Percentiles rank a stretch among this genome's conserved stretches.
Conservation (phyloP, 1,140 invertebrate genomes). For the Anadara kagoshimensis region DNA sequence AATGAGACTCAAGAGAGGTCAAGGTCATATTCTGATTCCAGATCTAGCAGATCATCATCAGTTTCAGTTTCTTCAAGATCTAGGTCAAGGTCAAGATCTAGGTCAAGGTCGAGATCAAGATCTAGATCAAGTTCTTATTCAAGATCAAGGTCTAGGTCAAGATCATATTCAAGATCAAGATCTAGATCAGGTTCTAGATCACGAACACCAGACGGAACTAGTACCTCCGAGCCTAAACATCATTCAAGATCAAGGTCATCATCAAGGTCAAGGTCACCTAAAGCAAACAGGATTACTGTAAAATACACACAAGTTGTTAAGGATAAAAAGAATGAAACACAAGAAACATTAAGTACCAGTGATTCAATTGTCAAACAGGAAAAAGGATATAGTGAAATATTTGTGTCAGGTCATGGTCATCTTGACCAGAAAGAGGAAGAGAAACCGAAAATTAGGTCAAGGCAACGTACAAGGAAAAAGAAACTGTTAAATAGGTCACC, state of each 20-base stretch:
- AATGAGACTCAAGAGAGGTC: constrained; percentile 6
- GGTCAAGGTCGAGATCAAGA: constrained; percentile 15
- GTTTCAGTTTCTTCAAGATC: constrained; percentile 19
- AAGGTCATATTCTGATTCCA: constrained; percentile 9
- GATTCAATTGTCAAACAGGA: no score
- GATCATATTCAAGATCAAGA: constrained; percentile 18
- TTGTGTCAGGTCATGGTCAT: no score
- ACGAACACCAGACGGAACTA: constrained; percentile 6
- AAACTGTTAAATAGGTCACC: constrained; percentile 29
- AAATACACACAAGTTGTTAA: no score
- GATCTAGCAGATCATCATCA: constrained; percentile 14
- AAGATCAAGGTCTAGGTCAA: constrained; percentile 14
- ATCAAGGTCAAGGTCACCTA: constrained; percentile 19
- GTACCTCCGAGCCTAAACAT: constrained; percentile 22
- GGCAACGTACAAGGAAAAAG: constrained; percentile 16
- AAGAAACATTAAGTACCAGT: no score
- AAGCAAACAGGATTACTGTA: no score
- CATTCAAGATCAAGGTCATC: constrained; percentile 19
- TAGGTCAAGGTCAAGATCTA: constrained; percentile 17
- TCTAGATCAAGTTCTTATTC: constrained; percentile 14
- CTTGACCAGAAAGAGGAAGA: neutral
- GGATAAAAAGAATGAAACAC: no score
- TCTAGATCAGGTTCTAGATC: constrained; percentile 13
- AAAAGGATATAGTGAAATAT: no score
- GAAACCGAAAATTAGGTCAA: constrained; percentile 5